Base-by-base conservation (phyloP, 2,113 vertebrate genomes). In the Hiodon alosoides region DNA sequence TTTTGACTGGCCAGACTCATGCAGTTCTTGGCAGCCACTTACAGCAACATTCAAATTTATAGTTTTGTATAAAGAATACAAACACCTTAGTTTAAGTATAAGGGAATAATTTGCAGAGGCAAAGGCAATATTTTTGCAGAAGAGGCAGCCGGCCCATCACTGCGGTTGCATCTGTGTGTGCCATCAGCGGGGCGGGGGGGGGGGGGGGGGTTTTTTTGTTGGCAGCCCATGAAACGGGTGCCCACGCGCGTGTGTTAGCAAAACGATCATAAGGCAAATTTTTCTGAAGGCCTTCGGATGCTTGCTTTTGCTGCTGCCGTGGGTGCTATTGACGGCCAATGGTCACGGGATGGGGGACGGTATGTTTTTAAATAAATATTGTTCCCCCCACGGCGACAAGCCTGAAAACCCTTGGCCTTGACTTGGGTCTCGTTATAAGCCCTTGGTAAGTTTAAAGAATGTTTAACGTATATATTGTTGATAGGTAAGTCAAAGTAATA, bases 121-220 rank as follows among this genome's bases (percentile, higher is more conserved):
- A 89, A 84, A 86, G 87, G 88, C 84, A 90, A 89, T 89, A 89
- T 89, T 90, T 31, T 85, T 85, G 82, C 84, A 77, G 80, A 87
- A 89, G 87, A 90, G 83, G 79, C 90, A 89, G 80, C 60, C 81
- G 81, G 83, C 78, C 83, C 81, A 85, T 87, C 81, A 78, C 79
- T 77, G 54, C 65, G 76, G 81, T 76, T 82, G 84, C 82, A 80
- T 87, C 84, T 71, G 84, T 78, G 79, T 76, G 83, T 86, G 83
- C 83, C 85, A 84, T 82, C 73, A 54, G 76, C 72, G 46, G 31
- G 31, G 31, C 31, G 31, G 31, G 31, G 31, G 31, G 31, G 31
- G 31, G 31, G 31, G 31, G 31, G 46, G 80, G 87, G 84, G 86
- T 87, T 85, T 89, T 90, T 86, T 70, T 2, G 81, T 91, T 88